Evolutionary conservation across 2,888 invertebrate species (phyloP), one percentile per base, ranked within the genome.

Genomic region (Caenorhabditis virilis): DNA sequence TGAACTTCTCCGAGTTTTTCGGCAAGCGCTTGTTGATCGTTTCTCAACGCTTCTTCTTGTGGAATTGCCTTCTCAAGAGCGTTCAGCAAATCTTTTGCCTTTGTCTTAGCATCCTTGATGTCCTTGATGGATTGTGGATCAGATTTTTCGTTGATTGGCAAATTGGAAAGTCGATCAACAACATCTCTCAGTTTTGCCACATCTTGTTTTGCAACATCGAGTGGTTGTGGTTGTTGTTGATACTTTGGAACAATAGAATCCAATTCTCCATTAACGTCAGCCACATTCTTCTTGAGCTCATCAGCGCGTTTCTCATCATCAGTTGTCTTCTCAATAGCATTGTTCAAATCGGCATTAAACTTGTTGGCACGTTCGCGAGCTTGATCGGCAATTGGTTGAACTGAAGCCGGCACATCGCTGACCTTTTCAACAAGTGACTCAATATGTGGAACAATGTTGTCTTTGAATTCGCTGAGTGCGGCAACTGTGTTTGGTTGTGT

Each of bases 221-320:
- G 35, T 18, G 56, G 47, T 38, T 63, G 54, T 23, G 36, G 33
- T 22, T 35, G 26, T 11, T 50, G 20, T 1, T 53, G n/a, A 25
- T 64, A 45, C 18, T 52, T 47, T 22, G 58, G 23, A 5, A 50
- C 49, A 50, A 62, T 49, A 46, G 11, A n/a, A 26, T 58, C 59
- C 25, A 67, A 30, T 46, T 47, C 30, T 13, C 39, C 48, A 25
- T 30, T 48, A 22, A 38, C 45, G 2, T 54, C 62, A 46, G 53
- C 39, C 3, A 46, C 26, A 2, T 36, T 16, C 2, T 26, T 38
- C 18, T 22, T 25, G 15, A 54, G 5, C 36, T 52, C 43, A 13
- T 39, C 49, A 25, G 30, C 30, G 27, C 47, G 50, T 48, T 58
- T 48, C 41, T 67, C 42, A 16, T 57, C 61, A 18, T 58, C 62